These are phyloP conservation scores for Hydrozoanthus tunicans DNA, from an alignment of 64 coral and sea anemone species.

Conservation along the genomic window DNA sequence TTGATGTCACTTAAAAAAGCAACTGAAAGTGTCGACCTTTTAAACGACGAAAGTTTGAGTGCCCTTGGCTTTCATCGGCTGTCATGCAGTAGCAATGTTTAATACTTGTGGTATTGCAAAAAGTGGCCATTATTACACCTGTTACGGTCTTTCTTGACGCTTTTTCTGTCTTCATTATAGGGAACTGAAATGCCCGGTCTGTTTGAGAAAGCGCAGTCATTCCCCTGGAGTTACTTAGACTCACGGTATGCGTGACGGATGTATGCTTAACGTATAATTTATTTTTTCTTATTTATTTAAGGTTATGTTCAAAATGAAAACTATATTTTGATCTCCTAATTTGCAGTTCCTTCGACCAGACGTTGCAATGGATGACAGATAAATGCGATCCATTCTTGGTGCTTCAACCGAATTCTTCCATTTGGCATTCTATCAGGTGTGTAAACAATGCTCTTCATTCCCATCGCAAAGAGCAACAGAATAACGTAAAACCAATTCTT, in stretches of 20 bases:
- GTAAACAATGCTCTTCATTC: neutral
- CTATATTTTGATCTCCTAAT: neutral
- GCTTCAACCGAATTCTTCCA: constrained; percentile 67
- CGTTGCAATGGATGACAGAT: constrained; percentile 69
- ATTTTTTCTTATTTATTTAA: too few species aligned
- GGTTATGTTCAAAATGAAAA: neutral
- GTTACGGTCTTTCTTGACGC: neutral
- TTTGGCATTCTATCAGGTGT: constrained; percentile 86
- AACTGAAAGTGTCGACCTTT: too few species aligned
- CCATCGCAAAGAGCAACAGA: too few species aligned
- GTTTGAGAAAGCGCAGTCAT: constrained; percentile 30
- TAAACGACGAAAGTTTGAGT: too few species aligned
- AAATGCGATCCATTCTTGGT: constrained; percentile 66
- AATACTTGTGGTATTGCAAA: neutral
- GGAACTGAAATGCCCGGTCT: constrained; percentile 42
- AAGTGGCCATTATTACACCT: neutral
- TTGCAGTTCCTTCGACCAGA: constrained; percentile 63
- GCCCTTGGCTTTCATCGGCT: too few species aligned
- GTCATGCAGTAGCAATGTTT: too few species aligned
- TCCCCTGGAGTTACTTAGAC: constrained; percentile 52
- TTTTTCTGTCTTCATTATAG: neutral
- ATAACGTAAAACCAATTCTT: too few species aligned
- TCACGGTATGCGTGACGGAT: neutral
- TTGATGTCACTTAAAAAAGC: too few species aligned
- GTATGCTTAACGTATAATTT: neutral